Evolutionary conservation across 2,888 invertebrate species (phyloP).

Genomic region (Pyrrhia umbra): DNA sequence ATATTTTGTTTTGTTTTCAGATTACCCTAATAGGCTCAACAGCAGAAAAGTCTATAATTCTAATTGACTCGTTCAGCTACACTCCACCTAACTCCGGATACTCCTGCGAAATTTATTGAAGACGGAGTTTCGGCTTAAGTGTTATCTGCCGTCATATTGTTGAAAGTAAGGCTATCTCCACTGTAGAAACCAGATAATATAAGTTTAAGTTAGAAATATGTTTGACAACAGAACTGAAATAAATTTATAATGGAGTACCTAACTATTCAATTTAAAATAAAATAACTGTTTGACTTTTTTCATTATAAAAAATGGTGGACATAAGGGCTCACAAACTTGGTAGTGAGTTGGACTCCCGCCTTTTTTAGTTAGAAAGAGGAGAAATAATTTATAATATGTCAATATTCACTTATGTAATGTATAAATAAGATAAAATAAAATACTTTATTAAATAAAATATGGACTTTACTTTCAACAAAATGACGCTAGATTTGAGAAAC

Average conservation of each 20-base stretch:
- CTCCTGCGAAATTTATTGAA: constrained; percentile 64
- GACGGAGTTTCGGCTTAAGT: constrained; percentile 23
- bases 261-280: neutral
- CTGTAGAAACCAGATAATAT: constrained; percentile 34
- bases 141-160: constrained; percentile 42
- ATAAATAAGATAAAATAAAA: constrained; percentile 29
- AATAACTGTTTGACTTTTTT: neutral
- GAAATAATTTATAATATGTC: constrained; percentile 20
- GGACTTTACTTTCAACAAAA: constrained; percentile 54
- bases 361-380: neutral
- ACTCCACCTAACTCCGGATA: constrained; percentile 62
- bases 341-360: constrained; percentile 18
- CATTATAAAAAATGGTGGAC: neutral
- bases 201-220: constrained; percentile 28
- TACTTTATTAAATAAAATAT: neutral
- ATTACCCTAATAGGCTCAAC: constrained; percentile 70
- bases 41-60: constrained; percentile 65
- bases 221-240: constrained; percentile 12
- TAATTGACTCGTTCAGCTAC: constrained; percentile 75
- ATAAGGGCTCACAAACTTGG: neutral
- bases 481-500: constrained; percentile 8
- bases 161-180: constrained; percentile 38
- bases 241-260: neutral
- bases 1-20: constrained; percentile 62
- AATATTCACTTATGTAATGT: constrained; percentile 25